A percentile compares a stretch with the other conserved stretches of the same genome.
These are phyloP conservation scores for Nysson spinosus DNA, from an alignment of 2,888 invertebrate species.

Conservation along the genomic window DNA sequence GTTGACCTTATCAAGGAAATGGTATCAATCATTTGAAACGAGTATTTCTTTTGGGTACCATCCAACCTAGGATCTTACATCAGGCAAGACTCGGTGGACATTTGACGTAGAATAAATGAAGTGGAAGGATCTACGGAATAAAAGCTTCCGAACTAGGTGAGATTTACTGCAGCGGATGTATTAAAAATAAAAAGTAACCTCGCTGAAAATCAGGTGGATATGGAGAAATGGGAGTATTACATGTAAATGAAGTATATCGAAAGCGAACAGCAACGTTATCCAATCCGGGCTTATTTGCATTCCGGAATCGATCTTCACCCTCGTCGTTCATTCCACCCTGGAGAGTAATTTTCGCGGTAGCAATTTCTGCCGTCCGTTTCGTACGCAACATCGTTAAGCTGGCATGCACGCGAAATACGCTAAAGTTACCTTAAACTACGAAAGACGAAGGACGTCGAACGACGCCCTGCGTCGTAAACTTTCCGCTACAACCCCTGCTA, in stretches of 20 bases:
- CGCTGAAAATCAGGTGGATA: no score
- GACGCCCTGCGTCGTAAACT: not conserved
- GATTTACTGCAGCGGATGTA: no score
- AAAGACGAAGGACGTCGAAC: no score
- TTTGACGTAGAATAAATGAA: no score
- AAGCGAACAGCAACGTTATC: not conserved
- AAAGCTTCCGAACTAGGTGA: no score
- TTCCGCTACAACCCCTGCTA: no score
- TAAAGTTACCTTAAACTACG: not conserved
- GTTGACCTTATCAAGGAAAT: not conserved
- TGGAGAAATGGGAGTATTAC: not conserved
- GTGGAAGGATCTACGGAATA: no score
- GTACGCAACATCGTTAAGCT: slow-evolving; percentile 17
- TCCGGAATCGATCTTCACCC: slow-evolving; percentile 31
- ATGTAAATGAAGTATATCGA: slow-evolving; percentile 19
- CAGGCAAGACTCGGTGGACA: no score
- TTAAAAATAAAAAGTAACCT: no score
- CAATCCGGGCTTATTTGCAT: slow-evolving; percentile 29
- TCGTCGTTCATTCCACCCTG: not conserved
- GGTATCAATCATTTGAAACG: no score
- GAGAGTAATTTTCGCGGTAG: slow-evolving; percentile 2
- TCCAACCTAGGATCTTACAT: no score
- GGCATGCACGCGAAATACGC: not conserved
- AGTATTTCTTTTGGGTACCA: no score
- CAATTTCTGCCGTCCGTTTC: slow-evolving; percentile 9